Conservation (phyloP, 1,140 invertebrate genomes). For the Hypsibius dujardini region DNA sequence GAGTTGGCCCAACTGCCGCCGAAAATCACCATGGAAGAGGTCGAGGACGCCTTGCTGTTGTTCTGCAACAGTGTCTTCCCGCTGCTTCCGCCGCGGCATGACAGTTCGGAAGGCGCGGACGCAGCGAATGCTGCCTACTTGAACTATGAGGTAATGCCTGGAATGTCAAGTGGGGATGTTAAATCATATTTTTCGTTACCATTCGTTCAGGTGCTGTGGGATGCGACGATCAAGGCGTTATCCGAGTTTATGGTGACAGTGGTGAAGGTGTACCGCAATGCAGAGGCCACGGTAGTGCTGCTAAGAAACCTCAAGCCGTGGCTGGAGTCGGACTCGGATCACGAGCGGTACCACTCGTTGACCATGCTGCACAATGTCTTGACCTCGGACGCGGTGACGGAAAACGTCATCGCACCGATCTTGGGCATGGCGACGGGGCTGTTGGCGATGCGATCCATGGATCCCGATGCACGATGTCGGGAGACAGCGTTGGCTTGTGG, state of each 20-base stretch:
- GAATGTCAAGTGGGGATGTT: too few species aligned
- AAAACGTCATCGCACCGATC: neutral
- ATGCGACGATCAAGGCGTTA: neutral
- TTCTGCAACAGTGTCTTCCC: neutral
- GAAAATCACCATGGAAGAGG: neutral
- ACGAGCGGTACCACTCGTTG: neutral
- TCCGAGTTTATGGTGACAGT: slow-evolving; percentile 6
- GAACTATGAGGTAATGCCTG: too few species aligned
- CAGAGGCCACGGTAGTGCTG: neutral
- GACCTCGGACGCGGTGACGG: neutral
- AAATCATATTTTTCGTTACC: too few species aligned
- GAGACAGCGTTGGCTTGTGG: neutral
- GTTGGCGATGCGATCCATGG: neutral
- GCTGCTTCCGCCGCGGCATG: neutral
- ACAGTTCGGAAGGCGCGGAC: neutral
- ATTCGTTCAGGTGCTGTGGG: slow-evolving; percentile 3
- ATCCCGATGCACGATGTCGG: neutral
- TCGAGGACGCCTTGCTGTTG: neutral
- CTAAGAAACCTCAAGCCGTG: slow-evolving; percentile 1
- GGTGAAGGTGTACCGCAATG: neutral
- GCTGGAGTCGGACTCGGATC: neutral
- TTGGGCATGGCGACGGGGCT: neutral
- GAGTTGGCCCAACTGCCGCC: neutral
- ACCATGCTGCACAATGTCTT: neutral
- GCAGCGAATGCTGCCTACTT: slow-evolving; percentile 8